Conservation (phyloP, 2,113 vertebrate species). For the Pycnonotus jocosus region DNA sequence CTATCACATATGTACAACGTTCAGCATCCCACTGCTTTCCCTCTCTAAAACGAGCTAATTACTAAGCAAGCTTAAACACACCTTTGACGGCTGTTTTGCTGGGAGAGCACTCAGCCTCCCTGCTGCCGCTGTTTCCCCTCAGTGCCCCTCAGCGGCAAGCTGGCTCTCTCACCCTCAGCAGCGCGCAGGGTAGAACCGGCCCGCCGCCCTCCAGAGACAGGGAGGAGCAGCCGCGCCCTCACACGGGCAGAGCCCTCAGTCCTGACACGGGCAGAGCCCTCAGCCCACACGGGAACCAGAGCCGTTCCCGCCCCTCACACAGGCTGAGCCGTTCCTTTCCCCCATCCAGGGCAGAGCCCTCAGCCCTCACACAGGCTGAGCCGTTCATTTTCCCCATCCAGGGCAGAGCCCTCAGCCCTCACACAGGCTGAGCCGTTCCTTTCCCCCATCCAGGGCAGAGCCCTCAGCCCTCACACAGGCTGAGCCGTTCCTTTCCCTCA, state of each 20-base stretch:
- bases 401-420: no score
- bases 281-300: neutral
- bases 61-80: neutral
- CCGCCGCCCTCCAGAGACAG: fast-evolving
- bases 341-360: no score
- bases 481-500: neutral
- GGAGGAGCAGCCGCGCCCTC: neutral
- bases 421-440: no score
- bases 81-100: neutral
- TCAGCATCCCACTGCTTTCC: neutral
- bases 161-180: no score
- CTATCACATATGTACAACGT: no score
- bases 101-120: fast-evolving
- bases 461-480: no score
- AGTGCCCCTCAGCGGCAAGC: no score
- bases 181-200: fast-evolving
- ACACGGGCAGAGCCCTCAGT: neutral
- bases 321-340: no score
- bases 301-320: neutral
- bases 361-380: neutral
- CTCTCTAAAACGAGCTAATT: neutral
- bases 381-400: fast-evolving
- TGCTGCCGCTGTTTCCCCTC: no score
- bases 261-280: no score
- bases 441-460: no score